Evolutionary conservation across 2,113 vertebrate species (phyloP).

Genomic region (Onychostruthus taczanowskii): DNA sequence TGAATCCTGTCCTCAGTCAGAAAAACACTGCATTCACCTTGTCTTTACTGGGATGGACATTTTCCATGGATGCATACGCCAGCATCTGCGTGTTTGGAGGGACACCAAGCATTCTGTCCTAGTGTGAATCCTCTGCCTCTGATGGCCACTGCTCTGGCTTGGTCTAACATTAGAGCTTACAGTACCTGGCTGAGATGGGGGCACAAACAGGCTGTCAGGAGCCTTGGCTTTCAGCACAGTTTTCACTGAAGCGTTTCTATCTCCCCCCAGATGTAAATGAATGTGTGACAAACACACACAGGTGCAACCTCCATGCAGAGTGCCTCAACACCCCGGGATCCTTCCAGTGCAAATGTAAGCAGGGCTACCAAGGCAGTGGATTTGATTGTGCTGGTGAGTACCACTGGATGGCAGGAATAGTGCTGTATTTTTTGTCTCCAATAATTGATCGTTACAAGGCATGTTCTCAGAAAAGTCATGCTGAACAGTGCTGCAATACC

Average conservation of each 20-base stretch:
- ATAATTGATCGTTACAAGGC: background rate
- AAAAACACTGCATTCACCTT: background rate
- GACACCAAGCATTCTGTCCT: background rate
- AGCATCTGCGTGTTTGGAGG: background rate
- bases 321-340: slow-evolving; percentile 91
- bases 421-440: background rate
- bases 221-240: background rate
- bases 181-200: background rate
- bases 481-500: background rate
- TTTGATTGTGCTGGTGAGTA: slow-evolving; percentile 88
- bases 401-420: background rate
- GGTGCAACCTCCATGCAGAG: slow-evolving; percentile 84
- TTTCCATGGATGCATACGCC: background rate
- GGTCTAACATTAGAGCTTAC: background rate
- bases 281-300: slow-evolving; percentile 77
- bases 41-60: background rate
- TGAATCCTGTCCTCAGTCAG: background rate
- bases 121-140: background rate
- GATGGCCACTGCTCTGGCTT: background rate
- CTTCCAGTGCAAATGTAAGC: slow-evolving; percentile 90
- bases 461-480: background rate
- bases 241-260: background rate
- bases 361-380: slow-evolving; percentile 88
- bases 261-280: slow-evolving; percentile 87
- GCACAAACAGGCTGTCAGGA: background rate